These are phyloP conservation scores for Tachypleus tridentatus DNA, from an alignment of 1,140 invertebrate species.

Conservation along the genomic window DNA sequence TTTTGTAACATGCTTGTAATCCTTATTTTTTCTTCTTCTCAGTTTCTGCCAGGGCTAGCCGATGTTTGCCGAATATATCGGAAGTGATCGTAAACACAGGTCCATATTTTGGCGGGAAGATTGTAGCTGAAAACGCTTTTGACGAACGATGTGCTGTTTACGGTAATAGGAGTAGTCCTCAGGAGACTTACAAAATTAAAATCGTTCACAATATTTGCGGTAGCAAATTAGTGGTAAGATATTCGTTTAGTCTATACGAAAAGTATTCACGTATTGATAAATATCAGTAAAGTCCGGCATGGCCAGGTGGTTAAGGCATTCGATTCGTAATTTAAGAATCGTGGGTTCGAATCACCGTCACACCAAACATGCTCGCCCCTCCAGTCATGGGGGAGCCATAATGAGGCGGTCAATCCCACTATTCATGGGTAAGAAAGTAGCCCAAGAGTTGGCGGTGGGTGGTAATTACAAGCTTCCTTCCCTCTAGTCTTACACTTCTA, in stretches of 20 bases:
- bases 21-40: conserved; percentile 15
- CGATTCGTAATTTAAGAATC: too few species aligned
- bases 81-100: conserved; percentile 67
- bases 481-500: too few species aligned
- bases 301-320: too few species aligned
- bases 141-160: conserved; percentile 30
- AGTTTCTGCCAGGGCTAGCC: conserved; percentile 62
- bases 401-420: too few species aligned
- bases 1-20: conserved; percentile 2
- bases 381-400: too few species aligned
- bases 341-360: too few species aligned
- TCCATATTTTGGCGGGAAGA: conserved; percentile 57
- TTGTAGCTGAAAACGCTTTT: conserved; percentile 46
- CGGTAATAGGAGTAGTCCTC: conserved; percentile 41
- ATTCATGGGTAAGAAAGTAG: too few species aligned
- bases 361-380: too few species aligned
- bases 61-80: conserved; percentile 57
- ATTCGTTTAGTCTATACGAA: neutral
- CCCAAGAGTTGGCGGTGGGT: too few species aligned
- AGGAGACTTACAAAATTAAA: conserved; percentile 53
- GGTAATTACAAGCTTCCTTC: too few species aligned
- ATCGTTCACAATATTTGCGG: conserved; percentile 61
- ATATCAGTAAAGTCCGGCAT: neutral
- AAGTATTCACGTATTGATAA: neutral
- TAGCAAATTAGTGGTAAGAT: conserved; percentile 49